phyloP scores from a whole-genome alignment of 2,888 invertebrate species.

The Erannis defoliaria region DNA sequence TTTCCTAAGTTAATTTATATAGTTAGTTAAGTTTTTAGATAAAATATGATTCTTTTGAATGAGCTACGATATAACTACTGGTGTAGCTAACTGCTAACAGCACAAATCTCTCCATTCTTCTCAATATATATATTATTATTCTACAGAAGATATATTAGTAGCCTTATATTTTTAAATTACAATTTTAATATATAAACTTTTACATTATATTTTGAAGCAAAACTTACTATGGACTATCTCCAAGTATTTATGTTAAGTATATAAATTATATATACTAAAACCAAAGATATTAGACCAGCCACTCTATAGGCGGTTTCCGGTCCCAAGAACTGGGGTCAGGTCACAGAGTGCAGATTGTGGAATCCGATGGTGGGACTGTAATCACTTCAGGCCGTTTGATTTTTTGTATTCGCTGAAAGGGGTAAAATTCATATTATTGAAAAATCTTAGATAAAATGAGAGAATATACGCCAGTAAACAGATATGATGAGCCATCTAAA shows the following conservation, averaged over 20 bases:
- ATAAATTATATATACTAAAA: background rate
- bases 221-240: background rate
- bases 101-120: too few species aligned
- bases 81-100: background rate
- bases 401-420: conserved; percentile 70
- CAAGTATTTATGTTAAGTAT: background rate
- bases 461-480: too few species aligned
- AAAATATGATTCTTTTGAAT: background rate
- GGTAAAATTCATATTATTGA: background rate
- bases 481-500: too few species aligned
- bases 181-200: background rate
- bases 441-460: too few species aligned
- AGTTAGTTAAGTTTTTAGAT: background rate
- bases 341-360: conserved; percentile 79
- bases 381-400: conserved; percentile 72
- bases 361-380: conserved; percentile 71
- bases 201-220: background rate
- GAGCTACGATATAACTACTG: background rate
- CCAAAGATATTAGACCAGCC: conserved; percentile 69
- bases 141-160: background rate
- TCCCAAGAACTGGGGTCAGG: conserved; percentile 59
- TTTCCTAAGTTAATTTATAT: background rate
- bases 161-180: background rate
- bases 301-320: conserved; percentile 71
- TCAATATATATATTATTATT: background rate